Evolutionary conservation across 2,797 vertebrate genomes (phyloP).

Genomic region (Galago senegalensis): DNA sequence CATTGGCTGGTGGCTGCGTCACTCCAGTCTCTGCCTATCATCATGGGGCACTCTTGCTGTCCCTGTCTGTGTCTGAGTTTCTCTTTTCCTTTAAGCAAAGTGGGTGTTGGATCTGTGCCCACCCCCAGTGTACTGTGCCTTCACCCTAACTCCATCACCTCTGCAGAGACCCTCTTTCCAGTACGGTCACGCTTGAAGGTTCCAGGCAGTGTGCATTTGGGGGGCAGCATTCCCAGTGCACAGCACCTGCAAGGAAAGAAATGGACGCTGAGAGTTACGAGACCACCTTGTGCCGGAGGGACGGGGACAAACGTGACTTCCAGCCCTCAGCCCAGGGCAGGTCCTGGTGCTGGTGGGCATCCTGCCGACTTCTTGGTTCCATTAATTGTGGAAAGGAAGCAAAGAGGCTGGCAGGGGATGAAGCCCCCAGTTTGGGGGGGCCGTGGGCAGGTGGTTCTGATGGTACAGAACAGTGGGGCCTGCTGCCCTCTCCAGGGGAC

Average conservation of each 20-base stretch:
- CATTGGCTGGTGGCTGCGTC: accelerated
- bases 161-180: background rate
- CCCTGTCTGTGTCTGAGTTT: background rate
- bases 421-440: accelerated
- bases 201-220: background rate
- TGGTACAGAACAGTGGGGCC: background rate
- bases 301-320: accelerated
- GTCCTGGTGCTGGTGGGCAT: background rate
- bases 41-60: background rate
- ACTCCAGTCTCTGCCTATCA: background rate
- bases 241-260: background rate
- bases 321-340: background rate
- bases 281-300: background rate
- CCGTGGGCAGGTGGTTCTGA: too few species aligned
- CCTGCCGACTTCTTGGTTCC: background rate
- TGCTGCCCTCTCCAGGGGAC: background rate
- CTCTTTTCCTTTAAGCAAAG: background rate
- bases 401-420: background rate
- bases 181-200: background rate
- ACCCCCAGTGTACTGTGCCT: too few species aligned
- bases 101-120: background rate
- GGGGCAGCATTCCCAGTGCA: background rate
- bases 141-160: background rate
- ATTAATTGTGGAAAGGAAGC: background rate
- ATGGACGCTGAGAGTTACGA: too few species aligned